Evolutionary conservation across 2,888 invertebrate species (phyloP), one percentile per base, ranked within the genome.

Genomic region (Drosophila prolongata): DNA sequence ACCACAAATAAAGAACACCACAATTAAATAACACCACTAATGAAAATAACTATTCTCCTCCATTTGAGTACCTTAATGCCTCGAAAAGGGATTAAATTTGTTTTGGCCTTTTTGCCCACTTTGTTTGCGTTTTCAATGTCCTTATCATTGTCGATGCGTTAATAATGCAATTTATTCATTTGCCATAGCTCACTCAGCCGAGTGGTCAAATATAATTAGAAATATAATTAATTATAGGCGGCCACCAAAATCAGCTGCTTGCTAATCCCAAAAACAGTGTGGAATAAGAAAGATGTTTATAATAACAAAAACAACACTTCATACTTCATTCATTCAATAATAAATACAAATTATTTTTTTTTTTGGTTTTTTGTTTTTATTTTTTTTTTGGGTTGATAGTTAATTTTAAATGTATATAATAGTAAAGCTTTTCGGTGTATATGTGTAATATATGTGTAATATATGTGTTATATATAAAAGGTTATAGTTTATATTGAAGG

Each of bases 111-210:
- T 46, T 46, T 43, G 24, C 10, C 27, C 43, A 24, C 27, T 13
- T 30, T 52, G 62, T 24, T 27, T 34, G 46, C 24, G 19, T 19
- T 37, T 37, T 6, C 14, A 34, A 47, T 60, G 37, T 14, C n/a
- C 35, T 49, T 49, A 64, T 64, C 62, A 24, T n/a, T 35, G 24
- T 6, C 27, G 53, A 27, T 53, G 65, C 54, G 53, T 38, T 65
- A 38, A 53, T 54, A 67, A 38, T 65, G 38, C 54, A 65, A 53
- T 65, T 53, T 54, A 67, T 38, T 44, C 54, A 44, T 66, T 19
- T 30, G n/a, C 58, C 27, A 14, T 13, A 14, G 34, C 13, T 30
- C 66, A 30, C 16, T 16, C 66, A 27, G 4, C 42, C 42, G 42
- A 42, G 9, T 43, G 42, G 50, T 27, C 30, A 44, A 34, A 34